Evolutionary conservation across 2,113 vertebrate genomes (phyloP).

Genomic region (Ammodytes marinus): DNA sequence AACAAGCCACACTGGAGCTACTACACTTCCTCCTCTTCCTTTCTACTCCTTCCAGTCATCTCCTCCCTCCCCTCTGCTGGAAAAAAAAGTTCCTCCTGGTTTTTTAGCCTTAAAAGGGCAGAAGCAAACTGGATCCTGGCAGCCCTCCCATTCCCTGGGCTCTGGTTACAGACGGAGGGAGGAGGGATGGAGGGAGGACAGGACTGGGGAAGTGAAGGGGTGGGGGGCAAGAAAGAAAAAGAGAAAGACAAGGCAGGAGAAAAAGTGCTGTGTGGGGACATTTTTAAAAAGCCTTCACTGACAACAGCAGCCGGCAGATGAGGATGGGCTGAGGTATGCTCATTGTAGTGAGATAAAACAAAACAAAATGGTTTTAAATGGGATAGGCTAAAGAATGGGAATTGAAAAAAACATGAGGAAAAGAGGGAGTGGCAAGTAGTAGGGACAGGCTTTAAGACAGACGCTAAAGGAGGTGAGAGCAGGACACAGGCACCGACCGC

Average conservation of each 20-base stretch:
- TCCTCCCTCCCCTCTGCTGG: constrained; percentile 60
- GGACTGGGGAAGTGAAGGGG: constrained; percentile 33
- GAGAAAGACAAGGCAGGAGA: constrained; percentile 2
- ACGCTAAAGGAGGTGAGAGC: constrained; percentile 27
- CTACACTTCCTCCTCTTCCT: constrained; percentile 81
- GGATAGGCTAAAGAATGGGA: not conserved
- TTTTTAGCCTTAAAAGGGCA: constrained; percentile 90
- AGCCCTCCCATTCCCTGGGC: constrained; percentile 81
- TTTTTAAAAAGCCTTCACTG: constrained; percentile 70
- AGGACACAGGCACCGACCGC: constrained; percentile 34
- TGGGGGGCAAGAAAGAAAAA: constrained; percentile 37
- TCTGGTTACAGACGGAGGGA: constrained; percentile 84
- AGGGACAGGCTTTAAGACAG: not conserved
- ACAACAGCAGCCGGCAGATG: constrained; percentile 31
- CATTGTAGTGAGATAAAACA: not conserved
- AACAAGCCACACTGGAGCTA: constrained; percentile 66
- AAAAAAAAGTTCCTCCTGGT: constrained; percentile 78
- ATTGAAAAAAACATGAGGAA: not conserved
- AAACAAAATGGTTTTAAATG: constrained; percentile 14
- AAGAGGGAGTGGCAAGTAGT: not conserved
- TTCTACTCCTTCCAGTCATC: constrained; percentile 74
- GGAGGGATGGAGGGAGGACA: constrained; percentile 37
- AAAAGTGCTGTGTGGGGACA: constrained; percentile 68
- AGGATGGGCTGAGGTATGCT: constrained; percentile 32
- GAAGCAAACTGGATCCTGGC: constrained; percentile 87